phyloP scores from a whole-genome alignment of 2,113 vertebrate species.

The Dicaeum eximium region DNA sequence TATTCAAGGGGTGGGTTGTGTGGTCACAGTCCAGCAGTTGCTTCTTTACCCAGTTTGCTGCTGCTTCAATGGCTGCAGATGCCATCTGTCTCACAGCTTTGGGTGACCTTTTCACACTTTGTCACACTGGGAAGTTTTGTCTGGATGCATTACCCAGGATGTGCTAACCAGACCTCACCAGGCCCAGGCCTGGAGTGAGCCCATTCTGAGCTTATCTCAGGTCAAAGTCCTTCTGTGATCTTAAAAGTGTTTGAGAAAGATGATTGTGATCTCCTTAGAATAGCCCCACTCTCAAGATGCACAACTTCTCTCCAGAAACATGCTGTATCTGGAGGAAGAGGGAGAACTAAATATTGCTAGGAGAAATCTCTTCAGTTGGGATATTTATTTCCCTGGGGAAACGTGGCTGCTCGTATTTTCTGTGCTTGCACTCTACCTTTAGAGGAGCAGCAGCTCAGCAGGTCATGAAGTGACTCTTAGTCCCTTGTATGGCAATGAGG shows the following conservation, averaged over 20 bases:
- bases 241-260: neutral
- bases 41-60: neutral
- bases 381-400: neutral
- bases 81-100: neutral
- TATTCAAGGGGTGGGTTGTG: neutral
- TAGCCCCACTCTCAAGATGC: neutral
- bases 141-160: neutral
- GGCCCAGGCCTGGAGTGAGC: neutral
- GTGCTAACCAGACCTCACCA: neutral
- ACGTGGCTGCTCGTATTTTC: neutral
- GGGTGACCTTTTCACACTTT: neutral
- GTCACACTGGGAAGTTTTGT: neutral
- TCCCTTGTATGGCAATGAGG: neutral
- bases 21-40: accelerated
- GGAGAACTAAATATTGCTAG: neutral
- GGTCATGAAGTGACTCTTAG: neutral
- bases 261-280: neutral
- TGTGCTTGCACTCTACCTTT: neutral
- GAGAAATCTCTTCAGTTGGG: neutral
- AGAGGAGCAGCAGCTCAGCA: neutral
- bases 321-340: neutral
- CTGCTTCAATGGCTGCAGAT: neutral
- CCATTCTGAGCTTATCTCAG: neutral
- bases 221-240: neutral
- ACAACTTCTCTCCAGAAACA: neutral